Evolutionary conservation across 2,888 invertebrate species (phyloP).

Genomic region (Sarcophaga rosellei): DNA sequence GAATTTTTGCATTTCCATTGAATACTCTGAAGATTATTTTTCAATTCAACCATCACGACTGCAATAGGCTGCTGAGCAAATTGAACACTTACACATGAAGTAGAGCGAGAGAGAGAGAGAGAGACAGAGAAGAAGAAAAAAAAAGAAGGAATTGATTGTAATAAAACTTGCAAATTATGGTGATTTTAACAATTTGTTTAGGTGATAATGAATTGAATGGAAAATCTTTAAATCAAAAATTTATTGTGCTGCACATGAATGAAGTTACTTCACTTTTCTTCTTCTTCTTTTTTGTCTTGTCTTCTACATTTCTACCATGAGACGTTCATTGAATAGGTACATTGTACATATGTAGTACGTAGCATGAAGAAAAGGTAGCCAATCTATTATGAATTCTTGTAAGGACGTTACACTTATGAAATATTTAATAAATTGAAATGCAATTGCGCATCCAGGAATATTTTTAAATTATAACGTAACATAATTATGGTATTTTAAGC

Average conservation of each 20-base stretch:
- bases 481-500: too few relatives aligned
- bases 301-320: too few relatives aligned
- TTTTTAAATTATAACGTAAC: too few relatives aligned
- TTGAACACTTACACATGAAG: neutral
- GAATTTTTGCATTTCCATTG: conserved; percentile 37
- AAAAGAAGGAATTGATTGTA: conserved; percentile 36
- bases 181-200: conserved; percentile 64
- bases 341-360: too few relatives aligned
- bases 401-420: too few relatives aligned
- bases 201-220: conserved; percentile 67
- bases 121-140: neutral
- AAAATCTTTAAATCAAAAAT: conserved; percentile 38
- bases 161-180: conserved; percentile 68
- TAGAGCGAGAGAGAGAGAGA: neutral
- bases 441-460: too few relatives aligned
- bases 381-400: too few relatives aligned
- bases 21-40: conserved; percentile 63
- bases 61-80: conserved; percentile 31
- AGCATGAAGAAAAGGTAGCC: too few relatives aligned
- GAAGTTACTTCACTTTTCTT: too few relatives aligned
- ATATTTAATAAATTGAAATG: too few relatives aligned
- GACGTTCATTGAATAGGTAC: too few relatives aligned
- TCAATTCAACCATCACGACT: conserved; percentile 65
- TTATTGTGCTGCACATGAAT: neutral
- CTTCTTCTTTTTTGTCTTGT: too few relatives aligned